Conservation (phyloP, 2,888 invertebrate species). For the Thecophora atra region DNA sequence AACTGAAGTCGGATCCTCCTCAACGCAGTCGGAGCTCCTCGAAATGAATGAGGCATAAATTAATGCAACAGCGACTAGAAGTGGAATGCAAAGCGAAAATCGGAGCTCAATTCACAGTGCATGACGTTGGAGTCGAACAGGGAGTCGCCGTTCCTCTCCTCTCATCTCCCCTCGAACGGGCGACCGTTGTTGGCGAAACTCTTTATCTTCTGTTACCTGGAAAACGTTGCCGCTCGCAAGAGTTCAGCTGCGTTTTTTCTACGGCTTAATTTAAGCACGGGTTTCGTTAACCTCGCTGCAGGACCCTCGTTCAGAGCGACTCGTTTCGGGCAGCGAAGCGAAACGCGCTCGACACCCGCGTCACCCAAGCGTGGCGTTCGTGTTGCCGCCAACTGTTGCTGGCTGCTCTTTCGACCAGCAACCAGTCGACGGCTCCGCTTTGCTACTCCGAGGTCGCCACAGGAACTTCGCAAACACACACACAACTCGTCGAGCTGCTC, state of each 20-base stretch:
- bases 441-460: neutral
- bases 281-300: neutral
- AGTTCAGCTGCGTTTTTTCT: neutral
- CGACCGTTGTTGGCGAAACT: no score
- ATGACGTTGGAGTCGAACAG: no score
- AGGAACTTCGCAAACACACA: conserved; percentile 1
- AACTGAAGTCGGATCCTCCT: no score
- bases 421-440: neutral
- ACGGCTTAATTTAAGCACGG: no score
- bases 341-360: neutral
- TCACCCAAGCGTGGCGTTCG: conserved; percentile 2
- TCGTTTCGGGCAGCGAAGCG: neutral
- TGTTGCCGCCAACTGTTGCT: conserved; percentile 16
- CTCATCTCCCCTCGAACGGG: neutral
- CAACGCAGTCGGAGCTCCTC: no score
- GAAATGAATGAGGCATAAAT: no score
- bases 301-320: neutral
- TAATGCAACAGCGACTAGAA: no score
- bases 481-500: neutral
- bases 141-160: neutral
- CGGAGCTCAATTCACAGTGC: no score
- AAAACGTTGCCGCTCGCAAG: neutral
- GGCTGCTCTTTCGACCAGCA: conserved; percentile 8
- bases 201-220: neutral
- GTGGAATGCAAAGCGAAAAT: no score